Conservation (phyloP, 2,797 vertebrate species). For the Luscinia luscinia region DNA sequence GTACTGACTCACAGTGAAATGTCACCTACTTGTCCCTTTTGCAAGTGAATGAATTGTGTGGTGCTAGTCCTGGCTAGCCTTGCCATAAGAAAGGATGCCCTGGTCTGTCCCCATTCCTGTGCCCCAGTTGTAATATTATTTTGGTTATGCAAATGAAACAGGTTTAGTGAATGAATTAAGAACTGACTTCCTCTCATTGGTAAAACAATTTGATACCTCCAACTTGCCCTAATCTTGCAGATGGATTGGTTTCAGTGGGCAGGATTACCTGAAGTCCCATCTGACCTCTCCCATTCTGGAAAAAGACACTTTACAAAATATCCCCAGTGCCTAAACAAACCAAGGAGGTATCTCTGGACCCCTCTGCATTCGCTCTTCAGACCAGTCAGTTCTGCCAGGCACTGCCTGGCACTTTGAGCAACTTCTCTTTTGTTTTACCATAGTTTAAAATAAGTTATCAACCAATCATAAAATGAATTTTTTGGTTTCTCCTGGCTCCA, state of each 20-base stretch:
- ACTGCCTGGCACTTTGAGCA: not conserved
- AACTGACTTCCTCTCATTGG: not conserved
- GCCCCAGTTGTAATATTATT: not conserved
- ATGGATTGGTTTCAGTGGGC: not conserved
- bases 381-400: slow-evolving; percentile 26
- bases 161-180: slow-evolving; percentile 22
- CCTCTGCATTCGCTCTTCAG: not conserved
- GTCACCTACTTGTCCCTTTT: not conserved
- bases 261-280: not conserved
- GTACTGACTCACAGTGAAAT: slow-evolving; percentile 19
- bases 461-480: slow-evolving; percentile 71
- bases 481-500: slow-evolving; percentile 85
- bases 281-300: not conserved
- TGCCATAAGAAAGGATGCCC: not conserved
- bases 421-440: slow-evolving; percentile 33
- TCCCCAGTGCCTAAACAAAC: slow-evolving; percentile 46
- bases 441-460: slow-evolving; percentile 58
- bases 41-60: not conserved
- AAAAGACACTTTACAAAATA: slow-evolving; percentile 42
- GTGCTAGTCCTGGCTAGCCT: slow-evolving; percentile 4
- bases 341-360: slow-evolving; percentile 25
- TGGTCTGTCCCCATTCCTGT: not conserved
- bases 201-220: not conserved
- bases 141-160: slow-evolving; percentile 27
- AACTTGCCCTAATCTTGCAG: not conserved